phyloP scores from a whole-genome alignment of 2,888 invertebrate genomes.

The Cephus rjabovi region DNA sequence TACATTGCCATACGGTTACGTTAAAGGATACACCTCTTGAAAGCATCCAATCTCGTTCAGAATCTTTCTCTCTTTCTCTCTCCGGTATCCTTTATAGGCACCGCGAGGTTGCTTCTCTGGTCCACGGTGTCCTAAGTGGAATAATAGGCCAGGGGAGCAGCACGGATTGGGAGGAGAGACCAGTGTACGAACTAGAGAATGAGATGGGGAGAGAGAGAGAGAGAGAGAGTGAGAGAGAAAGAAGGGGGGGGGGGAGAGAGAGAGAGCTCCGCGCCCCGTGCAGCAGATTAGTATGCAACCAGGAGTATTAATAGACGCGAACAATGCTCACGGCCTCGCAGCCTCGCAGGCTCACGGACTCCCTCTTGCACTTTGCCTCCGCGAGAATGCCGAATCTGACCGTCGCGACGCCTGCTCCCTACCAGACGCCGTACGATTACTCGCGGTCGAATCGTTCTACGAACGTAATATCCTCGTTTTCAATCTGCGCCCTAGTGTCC shows the following conservation, averaged over 20 bases:
- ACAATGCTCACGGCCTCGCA: conserved; percentile 60
- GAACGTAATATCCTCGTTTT: too few species aligned
- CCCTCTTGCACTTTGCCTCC: conserved; percentile 19
- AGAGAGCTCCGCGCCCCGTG: conserved; percentile 19
- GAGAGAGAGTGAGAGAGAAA: conserved; percentile 11
- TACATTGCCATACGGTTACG: too few species aligned
- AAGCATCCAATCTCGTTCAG: conserved; percentile 51
- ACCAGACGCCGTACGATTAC: neutral
- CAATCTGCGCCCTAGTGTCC: too few species aligned
- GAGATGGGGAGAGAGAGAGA: conserved; percentile 5
- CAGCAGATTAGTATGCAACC: conserved; percentile 61
- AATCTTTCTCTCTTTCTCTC: conserved; percentile 13
- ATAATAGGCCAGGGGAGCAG: conserved; percentile 52
- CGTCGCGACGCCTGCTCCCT: neutral
- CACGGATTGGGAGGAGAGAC: conserved; percentile 39
- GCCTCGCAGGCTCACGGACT: conserved; percentile 37
- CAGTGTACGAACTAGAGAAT: neutral
- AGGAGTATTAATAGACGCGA: conserved; percentile 62
- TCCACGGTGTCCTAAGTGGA: conserved; percentile 44
- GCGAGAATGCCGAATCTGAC: conserved; percentile 4
- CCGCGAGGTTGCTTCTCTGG: neutral
- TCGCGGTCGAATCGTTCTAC: neutral
- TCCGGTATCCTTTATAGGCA: conserved; percentile 21
- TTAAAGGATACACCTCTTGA: conserved; percentile 52
- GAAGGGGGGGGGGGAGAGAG: conserved; percentile 12